phyloP scores from a whole-genome alignment of 2,888 invertebrate species.

The Sabellastarte sp. region DNA sequence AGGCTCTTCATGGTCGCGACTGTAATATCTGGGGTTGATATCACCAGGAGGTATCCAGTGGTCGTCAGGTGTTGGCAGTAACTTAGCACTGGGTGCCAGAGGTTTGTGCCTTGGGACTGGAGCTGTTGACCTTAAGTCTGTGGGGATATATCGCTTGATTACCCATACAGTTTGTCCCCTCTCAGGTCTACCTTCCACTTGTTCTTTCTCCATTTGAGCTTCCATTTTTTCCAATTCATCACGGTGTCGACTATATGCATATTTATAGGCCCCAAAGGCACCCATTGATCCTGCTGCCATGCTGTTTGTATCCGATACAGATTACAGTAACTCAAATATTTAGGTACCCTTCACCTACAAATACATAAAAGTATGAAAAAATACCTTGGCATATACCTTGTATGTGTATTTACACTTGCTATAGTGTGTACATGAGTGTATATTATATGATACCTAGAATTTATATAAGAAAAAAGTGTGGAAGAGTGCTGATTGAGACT shows the following conservation, averaged over 20 bases:
- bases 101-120: slow-evolving; percentile 50
- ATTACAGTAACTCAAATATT: too few species aligned
- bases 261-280: slow-evolving; percentile 11
- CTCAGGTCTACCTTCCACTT: background rate
- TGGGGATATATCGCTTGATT: slow-evolving; percentile 46
- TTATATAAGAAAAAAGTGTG: too few species aligned
- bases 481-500: too few species aligned
- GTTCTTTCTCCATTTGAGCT: background rate
- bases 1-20: slow-evolving; percentile 26
- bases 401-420: too few species aligned
- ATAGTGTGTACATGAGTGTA: too few species aligned
- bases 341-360: too few species aligned
- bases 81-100: slow-evolving; percentile 28
- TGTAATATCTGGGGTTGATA: slow-evolving; percentile 36
- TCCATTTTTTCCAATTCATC: background rate
- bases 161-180: slow-evolving; percentile 43
- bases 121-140: slow-evolving; percentile 45
- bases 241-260: slow-evolving; percentile 8
- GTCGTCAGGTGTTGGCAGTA: slow-evolving; percentile 33
- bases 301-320: too few species aligned
- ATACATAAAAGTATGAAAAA: too few species aligned
- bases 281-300: slow-evolving; percentile 14
- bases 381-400: too few species aligned
- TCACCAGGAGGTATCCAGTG: slow-evolving; percentile 40
- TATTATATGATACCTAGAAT: too few species aligned